Conservation (phyloP, 2,888 invertebrate genomes). For the Aphidoletes aphidimyza region DNA sequence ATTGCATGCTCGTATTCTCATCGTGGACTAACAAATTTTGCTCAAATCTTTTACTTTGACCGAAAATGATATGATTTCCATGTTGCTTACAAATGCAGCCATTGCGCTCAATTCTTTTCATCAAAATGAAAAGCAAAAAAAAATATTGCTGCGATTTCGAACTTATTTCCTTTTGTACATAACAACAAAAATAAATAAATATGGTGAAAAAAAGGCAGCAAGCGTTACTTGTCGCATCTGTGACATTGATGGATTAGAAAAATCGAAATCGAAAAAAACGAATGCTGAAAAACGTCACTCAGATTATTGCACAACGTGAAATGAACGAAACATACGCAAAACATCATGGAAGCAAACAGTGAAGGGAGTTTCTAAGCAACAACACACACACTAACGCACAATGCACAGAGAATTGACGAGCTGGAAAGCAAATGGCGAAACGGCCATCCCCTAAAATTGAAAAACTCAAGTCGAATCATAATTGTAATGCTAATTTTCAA, state of each 20-base stretch:
- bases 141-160: neutral
- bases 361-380: slow-evolving; percentile 44
- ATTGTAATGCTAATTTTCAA: neutral
- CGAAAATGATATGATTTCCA: too few relatives aligned
- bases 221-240: slow-evolving; percentile 54
- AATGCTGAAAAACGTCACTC: slow-evolving; percentile 62
- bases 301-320: slow-evolving; percentile 62
- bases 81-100: too few relatives aligned
- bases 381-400: too few relatives aligned
- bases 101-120: too few relatives aligned
- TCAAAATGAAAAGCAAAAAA: neutral
- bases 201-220: slow-evolving; percentile 27
- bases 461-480: neutral
- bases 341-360: neutral
- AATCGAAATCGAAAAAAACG: slow-evolving; percentile 62
- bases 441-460: neutral
- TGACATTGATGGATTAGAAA: slow-evolving; percentile 62
- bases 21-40: too few relatives aligned
- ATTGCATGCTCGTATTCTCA: neutral
- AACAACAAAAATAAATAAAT: slow-evolving; percentile 7
- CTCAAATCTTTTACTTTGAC: too few relatives aligned
- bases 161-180: neutral
- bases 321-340: slow-evolving; percentile 48
- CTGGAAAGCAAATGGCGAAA: neutral
- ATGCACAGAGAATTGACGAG: too few relatives aligned